Conservation (phyloP, 1,140 invertebrate genomes). For the Araneus ventricosus region DNA sequence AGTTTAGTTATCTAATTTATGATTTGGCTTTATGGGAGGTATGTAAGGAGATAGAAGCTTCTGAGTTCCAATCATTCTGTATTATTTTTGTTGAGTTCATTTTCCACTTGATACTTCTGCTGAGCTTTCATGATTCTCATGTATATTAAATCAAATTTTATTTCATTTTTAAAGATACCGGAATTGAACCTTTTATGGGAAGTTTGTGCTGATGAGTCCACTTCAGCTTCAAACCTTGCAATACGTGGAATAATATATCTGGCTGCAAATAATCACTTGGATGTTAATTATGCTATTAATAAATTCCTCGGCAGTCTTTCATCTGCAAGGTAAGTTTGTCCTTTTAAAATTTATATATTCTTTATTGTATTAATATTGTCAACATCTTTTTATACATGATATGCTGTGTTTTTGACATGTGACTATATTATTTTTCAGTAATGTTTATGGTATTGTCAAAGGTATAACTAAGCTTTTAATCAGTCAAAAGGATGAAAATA, state of each 20-base stretch:
- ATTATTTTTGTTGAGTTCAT: too few relatives aligned
- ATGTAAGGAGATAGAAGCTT: too few relatives aligned
- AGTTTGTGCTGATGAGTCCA: constrained; percentile 27
- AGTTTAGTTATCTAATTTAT: too few relatives aligned
- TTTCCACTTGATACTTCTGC: too few relatives aligned
- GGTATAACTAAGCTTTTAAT: constrained; percentile 34
- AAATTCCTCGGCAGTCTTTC: constrained; percentile 47
- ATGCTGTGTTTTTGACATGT: background rate
- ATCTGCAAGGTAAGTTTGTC: constrained; percentile 23
- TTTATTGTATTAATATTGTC: background rate
- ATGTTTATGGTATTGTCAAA: constrained; percentile 52
- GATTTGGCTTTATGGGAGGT: too few relatives aligned
- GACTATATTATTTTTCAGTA: constrained; percentile 12
- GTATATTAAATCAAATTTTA: background rate
- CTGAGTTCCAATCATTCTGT: too few relatives aligned
- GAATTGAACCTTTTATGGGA: constrained; percentile 65
- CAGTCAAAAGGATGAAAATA: background rate
- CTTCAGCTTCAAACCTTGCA: constrained; percentile 49
- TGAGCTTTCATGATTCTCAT: too few relatives aligned
- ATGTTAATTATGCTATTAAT: constrained; percentile 35
- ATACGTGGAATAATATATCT: constrained; percentile 53
- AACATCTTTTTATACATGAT: background rate
- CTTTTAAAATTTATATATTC: background rate
- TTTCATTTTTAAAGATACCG: constrained; percentile 55
- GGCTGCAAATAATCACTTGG: background rate